Base-by-base conservation (phyloP, 1,140 invertebrate species). In the Dendroctonus ponderosae region DNA sequence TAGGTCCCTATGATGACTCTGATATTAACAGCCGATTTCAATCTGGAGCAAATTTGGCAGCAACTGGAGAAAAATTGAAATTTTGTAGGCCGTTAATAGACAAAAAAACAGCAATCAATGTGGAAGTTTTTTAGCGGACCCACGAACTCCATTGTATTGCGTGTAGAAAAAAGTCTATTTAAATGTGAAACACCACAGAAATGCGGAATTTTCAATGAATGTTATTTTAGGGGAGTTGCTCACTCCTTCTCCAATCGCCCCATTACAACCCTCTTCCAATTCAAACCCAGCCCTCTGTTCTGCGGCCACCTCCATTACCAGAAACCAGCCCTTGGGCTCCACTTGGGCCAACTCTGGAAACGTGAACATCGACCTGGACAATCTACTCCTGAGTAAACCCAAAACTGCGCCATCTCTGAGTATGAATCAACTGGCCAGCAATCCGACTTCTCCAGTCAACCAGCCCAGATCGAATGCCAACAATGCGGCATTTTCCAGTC, bases 351-450 rank as follows among this genome's bases (percentile, higher is more conserved):
- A 91, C 72, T 86, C 86, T 6, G 87, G 89, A 60, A 85, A 85
- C 60, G 84, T 96, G 43, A 93, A 96, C 80, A 96, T 96, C 64
- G 89, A 91, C 79, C 83, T 96, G n/a, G 93, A 97, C 78, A 93
- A 94, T 79, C 83, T 94, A 38, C 80, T 89, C 50, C 84, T 86
- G 7, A 85, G 85, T 69, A 87, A 89, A 70, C 84, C 84, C 38
- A 81, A 82, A 64, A 79, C 77, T 60, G 85, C 84, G 4, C 84
- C 85, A 9, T 87, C 90, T 3, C 91, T 88, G 4, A 87, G 89
- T 43, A 96, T 96, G 87, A 96, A 96, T 80, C 92, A 96, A 75
- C 78, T 96, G 44, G 90, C 91, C 67, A 89, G 84, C 40, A 86
- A 78, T 73, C 84, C 84, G 0, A 82, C 79, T 43, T 84, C 81